phyloP scores from a whole-genome alignment of 2,888 invertebrate species.

The Aricia artaxerxes region DNA sequence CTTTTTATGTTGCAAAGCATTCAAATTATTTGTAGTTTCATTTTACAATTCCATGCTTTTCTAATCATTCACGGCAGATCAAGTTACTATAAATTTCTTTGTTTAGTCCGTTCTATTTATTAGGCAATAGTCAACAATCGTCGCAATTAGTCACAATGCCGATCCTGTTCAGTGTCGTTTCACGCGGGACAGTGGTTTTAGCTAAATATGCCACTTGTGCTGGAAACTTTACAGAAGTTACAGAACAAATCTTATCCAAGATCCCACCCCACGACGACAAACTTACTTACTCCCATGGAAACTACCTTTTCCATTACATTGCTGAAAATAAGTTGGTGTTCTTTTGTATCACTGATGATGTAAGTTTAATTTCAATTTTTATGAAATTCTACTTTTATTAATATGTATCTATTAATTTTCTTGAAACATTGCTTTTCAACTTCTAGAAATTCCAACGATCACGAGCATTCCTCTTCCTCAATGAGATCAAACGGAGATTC shows the following conservation, averaged over 20 bases:
- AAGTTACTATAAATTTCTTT: conserved; percentile 27
- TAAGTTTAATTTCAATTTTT: conserved; percentile 70
- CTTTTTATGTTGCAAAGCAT: neutral
- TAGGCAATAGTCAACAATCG: conserved; percentile 24
- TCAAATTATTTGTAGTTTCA: neutral
- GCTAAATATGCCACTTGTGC: conserved; percentile 95
- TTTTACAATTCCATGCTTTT: neutral
- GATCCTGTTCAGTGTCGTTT: conserved; percentile 93
- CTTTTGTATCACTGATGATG: conserved; percentile 97
- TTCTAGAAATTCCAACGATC: conserved; percentile 94
- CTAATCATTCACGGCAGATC: neutral
- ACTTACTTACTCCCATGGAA: conserved; percentile 95
- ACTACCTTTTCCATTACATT: conserved; percentile 95
- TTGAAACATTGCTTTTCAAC: conserved; percentile 46
- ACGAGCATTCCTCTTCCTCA: conserved; percentile 93
- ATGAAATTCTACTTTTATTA: neutral
- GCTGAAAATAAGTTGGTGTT: conserved; percentile 93
- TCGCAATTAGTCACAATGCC: conserved; percentile 83
- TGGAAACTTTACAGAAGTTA: conserved; percentile 97
- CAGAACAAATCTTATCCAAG: conserved; percentile 93
- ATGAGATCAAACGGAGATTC: conserved; percentile 95
- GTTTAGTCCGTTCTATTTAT: conserved; percentile 35
- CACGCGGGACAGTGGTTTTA: conserved; percentile 91
- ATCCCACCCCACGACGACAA: conserved; percentile 94
- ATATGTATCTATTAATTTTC: neutral